phyloP scores from a whole-genome alignment of 2,888 invertebrate species.

The Tetragonisca angustula region DNA sequence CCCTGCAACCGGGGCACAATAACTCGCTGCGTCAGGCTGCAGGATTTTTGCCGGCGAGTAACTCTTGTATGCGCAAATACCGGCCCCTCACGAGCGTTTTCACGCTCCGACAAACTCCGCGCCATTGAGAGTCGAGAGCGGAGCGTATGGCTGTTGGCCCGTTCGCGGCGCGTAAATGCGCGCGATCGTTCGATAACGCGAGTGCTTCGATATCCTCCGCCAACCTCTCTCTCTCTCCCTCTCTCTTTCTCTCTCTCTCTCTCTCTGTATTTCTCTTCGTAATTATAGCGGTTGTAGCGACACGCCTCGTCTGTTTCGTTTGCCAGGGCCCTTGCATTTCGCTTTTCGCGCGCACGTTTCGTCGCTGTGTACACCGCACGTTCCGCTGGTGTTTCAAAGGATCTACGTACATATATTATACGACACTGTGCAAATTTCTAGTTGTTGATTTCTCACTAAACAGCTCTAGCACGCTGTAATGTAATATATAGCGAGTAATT shows the following conservation, averaged over 20 bases:
- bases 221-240: background rate
- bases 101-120: constrained; percentile 63
- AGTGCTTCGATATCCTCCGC: constrained; percentile 21
- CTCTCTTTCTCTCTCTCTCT: background rate
- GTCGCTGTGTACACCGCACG: background rate
- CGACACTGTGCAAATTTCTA: background rate
- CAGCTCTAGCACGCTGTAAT: too few species aligned
- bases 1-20: constrained; percentile 69
- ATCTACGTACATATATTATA: background rate
- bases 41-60: constrained; percentile 62
- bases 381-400: background rate
- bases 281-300: constrained; percentile 34
- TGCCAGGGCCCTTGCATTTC: constrained; percentile 13
- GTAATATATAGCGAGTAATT: too few species aligned
- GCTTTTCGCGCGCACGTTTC: constrained; percentile 21
- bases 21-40: constrained; percentile 68
- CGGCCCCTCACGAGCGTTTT: constrained; percentile 59
- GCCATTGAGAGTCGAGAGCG: constrained; percentile 68
- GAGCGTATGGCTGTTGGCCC: constrained; percentile 28
- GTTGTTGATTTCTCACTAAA: background rate
- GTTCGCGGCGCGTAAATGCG: constrained; percentile 44
- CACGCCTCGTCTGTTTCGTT: constrained; percentile 13
- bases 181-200: constrained; percentile 47
- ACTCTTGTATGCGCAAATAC: constrained; percentile 58
- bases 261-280: constrained; percentile 12